phyloP scores from a whole-genome alignment of 2,888 invertebrate species.

The Rambutsinella grinnellia region DNA sequence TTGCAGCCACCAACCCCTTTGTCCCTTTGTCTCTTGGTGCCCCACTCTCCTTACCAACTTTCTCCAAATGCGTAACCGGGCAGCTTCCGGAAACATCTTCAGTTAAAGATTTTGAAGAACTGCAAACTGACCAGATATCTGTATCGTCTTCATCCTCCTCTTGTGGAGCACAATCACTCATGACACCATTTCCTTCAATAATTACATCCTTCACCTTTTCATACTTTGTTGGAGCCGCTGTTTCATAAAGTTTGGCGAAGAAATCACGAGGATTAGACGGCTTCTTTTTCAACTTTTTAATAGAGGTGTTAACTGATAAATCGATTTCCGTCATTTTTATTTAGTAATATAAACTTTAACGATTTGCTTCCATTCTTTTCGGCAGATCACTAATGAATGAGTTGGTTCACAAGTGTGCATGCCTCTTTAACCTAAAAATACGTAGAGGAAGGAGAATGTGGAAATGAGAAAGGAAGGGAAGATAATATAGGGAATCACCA shows the following conservation, averaged over 20 bases:
- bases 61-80: not conserved
- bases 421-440: slow-evolving; percentile 1
- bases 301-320: not conserved
- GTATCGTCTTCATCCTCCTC: slow-evolving; percentile 15
- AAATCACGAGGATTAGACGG: slow-evolving; percentile 86
- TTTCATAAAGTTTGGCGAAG: slow-evolving; percentile 81
- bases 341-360: not conserved
- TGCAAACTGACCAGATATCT: slow-evolving; percentile 11
- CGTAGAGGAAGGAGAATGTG: not conserved
- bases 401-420: not conserved
- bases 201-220: not conserved
- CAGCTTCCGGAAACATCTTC: slow-evolving; percentile 4
- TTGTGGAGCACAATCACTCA: not conserved
- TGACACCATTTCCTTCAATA: not conserved
- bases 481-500: no score
- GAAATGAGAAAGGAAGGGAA: not conserved
- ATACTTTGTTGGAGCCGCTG: not conserved
- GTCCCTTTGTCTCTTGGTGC: slow-evolving; percentile 12
- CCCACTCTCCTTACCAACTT: slow-evolving; percentile 1
- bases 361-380: not conserved
- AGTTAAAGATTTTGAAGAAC: slow-evolving; percentile 11
- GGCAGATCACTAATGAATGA: slow-evolving; percentile 3
- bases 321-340: slow-evolving; percentile 5
- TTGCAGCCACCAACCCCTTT: not conserved
- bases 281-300: slow-evolving; percentile 21